Base-by-base conservation (phyloP, 1,140 invertebrate species). In the Arctopsyche grandis region DNA sequence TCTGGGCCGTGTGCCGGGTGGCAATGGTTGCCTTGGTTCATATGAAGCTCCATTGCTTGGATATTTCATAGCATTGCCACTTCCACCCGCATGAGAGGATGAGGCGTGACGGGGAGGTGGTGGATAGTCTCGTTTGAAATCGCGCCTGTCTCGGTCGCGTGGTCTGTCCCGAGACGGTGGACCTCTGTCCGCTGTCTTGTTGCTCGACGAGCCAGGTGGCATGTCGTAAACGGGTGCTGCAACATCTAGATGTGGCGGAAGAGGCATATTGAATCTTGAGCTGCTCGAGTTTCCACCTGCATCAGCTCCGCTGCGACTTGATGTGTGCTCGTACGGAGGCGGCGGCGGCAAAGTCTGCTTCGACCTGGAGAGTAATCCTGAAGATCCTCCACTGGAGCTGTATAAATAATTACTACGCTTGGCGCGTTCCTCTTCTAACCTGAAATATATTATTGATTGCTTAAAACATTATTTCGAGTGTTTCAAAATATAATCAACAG, bases 391-490 rank as follows among this genome's bases (percentile, higher is more conserved):
- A n/a, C 58, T 19, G 21, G 56, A 43, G n/a, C 12, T 38, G 70
- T 85, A 85, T 79, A 87, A 86, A 26, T 75, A 75, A 52, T 58
- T 71, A 29, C 73, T n/a, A 5, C 56, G 29, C 0, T 73, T 63
- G 38, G 76, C 43, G 1, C 86, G 85, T 83, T 88, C 87, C 82
- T 88, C 87, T 71, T 88, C 87, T 71, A 88, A 60, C 56, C 87
- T 88, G 75, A 22, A 75, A 43, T 71, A 58, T n/a, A 24, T 29
- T 46, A 16, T 29, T 12, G 19, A 63, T 75, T 75, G 46, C 60
- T 21, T 19, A 22, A 29, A 46, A 14, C 44, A 74, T 10, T 16
- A 12, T 0, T 29, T 52, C 3, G 3, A 22, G n/a, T n/a, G n/a
- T n/a, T n/a, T n/a, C n/a, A n/a, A n/a, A n/a, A n/a, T n/a, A n/a